These are phyloP conservation scores for Allacma fusca DNA, from an alignment of 2,888 invertebrate species.

Conservation along the genomic window DNA sequence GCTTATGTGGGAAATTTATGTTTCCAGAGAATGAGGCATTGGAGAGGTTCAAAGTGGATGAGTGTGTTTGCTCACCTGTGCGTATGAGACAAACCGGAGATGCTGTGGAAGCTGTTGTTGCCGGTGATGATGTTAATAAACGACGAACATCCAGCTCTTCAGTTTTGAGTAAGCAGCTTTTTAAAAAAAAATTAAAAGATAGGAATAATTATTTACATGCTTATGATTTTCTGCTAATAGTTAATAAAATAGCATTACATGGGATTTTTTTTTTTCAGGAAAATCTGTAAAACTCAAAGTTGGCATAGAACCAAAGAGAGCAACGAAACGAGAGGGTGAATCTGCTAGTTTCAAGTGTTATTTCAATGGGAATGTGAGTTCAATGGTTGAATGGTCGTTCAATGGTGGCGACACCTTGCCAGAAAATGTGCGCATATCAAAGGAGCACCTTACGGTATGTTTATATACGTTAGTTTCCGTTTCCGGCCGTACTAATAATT, in stretches of 20 bases:
- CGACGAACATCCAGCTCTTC: background rate
- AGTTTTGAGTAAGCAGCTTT: too few species aligned
- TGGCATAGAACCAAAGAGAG: background rate
- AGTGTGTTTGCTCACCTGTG: conserved; percentile 3
- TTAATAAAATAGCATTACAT: too few species aligned
- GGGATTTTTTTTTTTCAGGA: background rate
- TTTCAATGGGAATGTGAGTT: background rate
- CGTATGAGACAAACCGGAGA: background rate
- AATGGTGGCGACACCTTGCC: conserved; percentile 17
- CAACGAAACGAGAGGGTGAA: background rate
- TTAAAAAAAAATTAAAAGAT: too few species aligned
- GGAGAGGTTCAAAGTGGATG: conserved; percentile 18
- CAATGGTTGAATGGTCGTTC: background rate
- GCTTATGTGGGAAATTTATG: too few species aligned
- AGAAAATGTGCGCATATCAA: background rate
- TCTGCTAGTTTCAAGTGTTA: conserved; percentile 22
- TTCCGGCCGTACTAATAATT: too few species aligned
- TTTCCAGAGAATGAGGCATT: background rate
- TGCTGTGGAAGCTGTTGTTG: background rate
- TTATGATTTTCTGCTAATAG: too few species aligned
- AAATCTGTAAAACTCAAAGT: conserved; percentile 10
- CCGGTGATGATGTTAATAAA: background rate
- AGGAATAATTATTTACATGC: too few species aligned
- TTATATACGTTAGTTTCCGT: background rate
- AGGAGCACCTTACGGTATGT: conserved; percentile 9